Conservation (phyloP, 1,140 invertebrate species). For the Micrasema longulum region DNA sequence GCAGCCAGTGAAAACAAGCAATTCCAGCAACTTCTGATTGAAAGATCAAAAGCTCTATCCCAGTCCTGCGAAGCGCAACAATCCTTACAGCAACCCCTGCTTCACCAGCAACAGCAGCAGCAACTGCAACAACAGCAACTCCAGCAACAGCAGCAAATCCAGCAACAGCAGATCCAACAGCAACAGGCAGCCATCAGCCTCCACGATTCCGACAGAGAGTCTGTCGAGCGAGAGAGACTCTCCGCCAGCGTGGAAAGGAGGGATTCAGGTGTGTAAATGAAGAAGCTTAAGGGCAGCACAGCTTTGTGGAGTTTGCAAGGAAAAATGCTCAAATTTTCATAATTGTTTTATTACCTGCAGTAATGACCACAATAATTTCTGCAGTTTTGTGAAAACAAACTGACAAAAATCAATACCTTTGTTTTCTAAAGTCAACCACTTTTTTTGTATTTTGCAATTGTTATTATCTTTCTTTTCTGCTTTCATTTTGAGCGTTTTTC, state of each 20-base stretch:
- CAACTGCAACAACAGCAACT: slow-evolving; percentile 60
- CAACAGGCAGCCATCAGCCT: slow-evolving; percentile 20
- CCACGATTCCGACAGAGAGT: slow-evolving; percentile 63
- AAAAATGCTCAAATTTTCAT: background rate
- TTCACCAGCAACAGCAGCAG: slow-evolving; percentile 49
- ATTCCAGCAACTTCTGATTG: slow-evolving; percentile 81
- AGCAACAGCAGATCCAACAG: slow-evolving; percentile 61
- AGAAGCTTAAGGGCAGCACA: slow-evolving; percentile 37
- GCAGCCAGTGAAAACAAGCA: slow-evolving; percentile 75
- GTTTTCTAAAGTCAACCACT: too few species aligned
- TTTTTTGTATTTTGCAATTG: too few species aligned
- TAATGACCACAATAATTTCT: too few species aligned
- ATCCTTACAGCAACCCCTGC: slow-evolving; percentile 64
- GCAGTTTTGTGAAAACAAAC: too few species aligned
- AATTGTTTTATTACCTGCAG: slow-evolving; percentile 11
- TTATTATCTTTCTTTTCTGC: too few species aligned
- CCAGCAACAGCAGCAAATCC: slow-evolving; percentile 63
- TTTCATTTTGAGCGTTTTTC: slow-evolving; percentile 7
- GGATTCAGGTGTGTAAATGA: slow-evolving; percentile 60
- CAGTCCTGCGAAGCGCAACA: slow-evolving; percentile 59
- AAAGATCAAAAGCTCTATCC: slow-evolving; percentile 77
- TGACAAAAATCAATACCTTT: too few species aligned
- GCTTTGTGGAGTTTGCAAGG: slow-evolving; percentile 20
- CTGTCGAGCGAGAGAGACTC: slow-evolving; percentile 62
- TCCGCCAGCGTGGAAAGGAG: slow-evolving; percentile 58